Evolutionary conservation across 2,113 vertebrate genomes (phyloP), one percentile per base, ranked within the genome.

Genomic region (Sitta europaea): DNA sequence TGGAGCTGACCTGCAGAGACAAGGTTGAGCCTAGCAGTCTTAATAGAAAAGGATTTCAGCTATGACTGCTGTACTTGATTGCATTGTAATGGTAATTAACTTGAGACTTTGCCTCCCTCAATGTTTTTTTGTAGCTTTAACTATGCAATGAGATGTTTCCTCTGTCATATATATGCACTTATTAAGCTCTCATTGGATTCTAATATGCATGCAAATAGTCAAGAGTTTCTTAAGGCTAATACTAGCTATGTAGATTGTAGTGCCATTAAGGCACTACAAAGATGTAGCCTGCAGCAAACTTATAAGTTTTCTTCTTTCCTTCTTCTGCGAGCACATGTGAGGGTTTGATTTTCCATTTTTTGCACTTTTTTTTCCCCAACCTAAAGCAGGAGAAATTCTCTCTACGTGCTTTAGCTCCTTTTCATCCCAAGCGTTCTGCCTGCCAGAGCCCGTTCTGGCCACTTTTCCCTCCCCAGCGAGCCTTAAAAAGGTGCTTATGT

Each of bases 71-170:
- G 94, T 96, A 98, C 97, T 98, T 96, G 97, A 98, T 98, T 97
- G 96, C 97, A 98, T 98, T 98, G 97, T 98, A 94, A 98, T 98
- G 98, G 93, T 98, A 98, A 98, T 98, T 98, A 97, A 97, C 96
- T 97, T 86, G 92, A 96, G 97, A 95, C 97, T 72, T 97, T 97
- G 97, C 97, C 95, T 97, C 96, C 95, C 92, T 86, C 94, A 53
- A 78, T 86, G 96, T 97, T 96, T 97, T 97, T 96, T 94, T 96
- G 83, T 95, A 94, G 93, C 95, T 82, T 95, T 96, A 98, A 97
- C 97, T 97, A 96, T 86, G 96, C 98, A 97, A 95, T 94, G 96
- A 98, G 96, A 97, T 97, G 92, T 94, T 98, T 97, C 95, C 95
- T 97, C 96, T 97, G 96, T 97, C 96, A 95, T 95, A 98, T 97